Evolutionary conservation across 1,140 invertebrate genomes (phyloP), one percentile per base, ranked within the genome.

Genomic region (Plutomurus gul): DNA sequence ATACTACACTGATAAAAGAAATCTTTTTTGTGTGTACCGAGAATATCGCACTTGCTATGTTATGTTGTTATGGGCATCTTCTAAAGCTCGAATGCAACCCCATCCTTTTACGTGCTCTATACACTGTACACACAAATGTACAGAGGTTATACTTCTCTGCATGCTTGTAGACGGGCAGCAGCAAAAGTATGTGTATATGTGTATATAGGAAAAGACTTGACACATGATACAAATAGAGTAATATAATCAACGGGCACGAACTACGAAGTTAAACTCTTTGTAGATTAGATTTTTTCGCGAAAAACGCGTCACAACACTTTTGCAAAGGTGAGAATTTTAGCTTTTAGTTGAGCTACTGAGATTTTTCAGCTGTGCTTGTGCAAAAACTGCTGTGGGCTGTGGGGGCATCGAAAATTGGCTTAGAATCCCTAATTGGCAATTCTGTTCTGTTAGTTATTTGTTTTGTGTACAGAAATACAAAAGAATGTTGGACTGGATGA

Each of bases 211-310:
- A 46, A 5, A 47, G 43, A 13, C 20, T 25, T 56, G 51, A 56
- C 51, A 56, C 51, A 56, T 56, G 51, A 56, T 56, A 56, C 51
- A 56, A 56, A 56, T 56, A 56, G n/a, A 56, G 51, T 27, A 56
- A 56, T 56, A 27, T 56, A 25, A 13, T 16, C 20, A 56, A 25
- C 51, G 20, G 20, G 51, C 51, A 56, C 51, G 20, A 56, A 56
- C 51, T 56, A 56, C 22, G 51, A 56, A 56, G 51, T 56, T 56
- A 56, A 56, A 8, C 16, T 22, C 5, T 27, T 56, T 56, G 20
- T 56, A 56, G 8, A 56, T 13, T 30, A 56, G 20, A 56, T 56
- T 56, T 56, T 56, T 56, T 25, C 5, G 20, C 2, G n/a, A 43
- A 43, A 43, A 43, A 10, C 1, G 2, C 10, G 11, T 43, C 39